Evolutionary conservation across 1,140 invertebrate species (phyloP).

Genomic region (Brachionus rotundiformis): DNA sequence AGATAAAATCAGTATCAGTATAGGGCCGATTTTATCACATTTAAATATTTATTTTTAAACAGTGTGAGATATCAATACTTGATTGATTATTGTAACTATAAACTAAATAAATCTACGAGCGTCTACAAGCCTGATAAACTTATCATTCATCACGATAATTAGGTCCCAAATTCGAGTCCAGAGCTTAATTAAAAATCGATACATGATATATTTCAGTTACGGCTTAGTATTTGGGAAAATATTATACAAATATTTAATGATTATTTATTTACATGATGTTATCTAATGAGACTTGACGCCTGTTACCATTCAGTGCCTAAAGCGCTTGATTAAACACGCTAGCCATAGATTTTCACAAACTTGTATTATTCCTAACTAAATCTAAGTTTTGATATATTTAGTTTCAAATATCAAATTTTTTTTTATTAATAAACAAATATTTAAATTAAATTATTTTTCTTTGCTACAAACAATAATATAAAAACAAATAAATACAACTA

Average conservation of each 20-base stretch:
- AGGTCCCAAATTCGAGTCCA: neutral
- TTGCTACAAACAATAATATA: neutral
- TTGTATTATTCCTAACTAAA: neutral
- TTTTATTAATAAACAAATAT: constrained; percentile 26
- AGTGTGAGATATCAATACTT: neutral
- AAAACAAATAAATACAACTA: constrained; percentile 20
- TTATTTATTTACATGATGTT: neutral
- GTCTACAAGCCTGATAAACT: neutral
- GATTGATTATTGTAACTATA: neutral
- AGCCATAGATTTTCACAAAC: neutral
- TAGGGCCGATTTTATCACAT: neutral
- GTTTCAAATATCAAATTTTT: constrained; percentile 18
- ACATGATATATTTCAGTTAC: neutral
- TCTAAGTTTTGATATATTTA: neutral
- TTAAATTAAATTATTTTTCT: constrained; percentile 27
- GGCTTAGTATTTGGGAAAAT: neutral
- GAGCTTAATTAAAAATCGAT: constrained; percentile 11
- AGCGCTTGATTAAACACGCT: neutral
- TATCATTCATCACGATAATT: neutral
- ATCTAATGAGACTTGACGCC: neutral
- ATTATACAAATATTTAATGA: neutral
- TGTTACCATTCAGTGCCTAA: neutral
- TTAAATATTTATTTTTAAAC: neutral
- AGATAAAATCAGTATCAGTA: constrained; percentile 1
- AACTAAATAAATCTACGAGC: neutral